A percentile compares a stretch with the other conserved stretches of the same genome.
phyloP scores from a whole-genome alignment of 2,113 vertebrate genomes.

The Misgurnus anguillicaudatus region DNA sequence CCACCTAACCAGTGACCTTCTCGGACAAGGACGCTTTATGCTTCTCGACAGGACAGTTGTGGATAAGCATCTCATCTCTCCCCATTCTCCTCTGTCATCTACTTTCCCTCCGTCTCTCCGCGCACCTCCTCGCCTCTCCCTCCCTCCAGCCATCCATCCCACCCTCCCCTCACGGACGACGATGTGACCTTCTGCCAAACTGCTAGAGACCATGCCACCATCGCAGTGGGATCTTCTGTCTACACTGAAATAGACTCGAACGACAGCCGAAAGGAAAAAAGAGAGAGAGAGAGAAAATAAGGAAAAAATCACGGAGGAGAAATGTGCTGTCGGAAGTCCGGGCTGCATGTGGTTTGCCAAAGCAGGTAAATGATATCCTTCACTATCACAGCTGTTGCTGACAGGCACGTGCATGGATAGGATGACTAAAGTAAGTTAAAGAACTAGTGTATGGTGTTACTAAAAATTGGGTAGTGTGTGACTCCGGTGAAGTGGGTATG shows the following conservation, averaged over 20 bases:
- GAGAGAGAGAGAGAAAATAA: constrained; percentile 24
- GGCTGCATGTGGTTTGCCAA: constrained; percentile 55
- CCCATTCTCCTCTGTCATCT: constrained; percentile 33
- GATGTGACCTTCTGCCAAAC: constrained; percentile 81
- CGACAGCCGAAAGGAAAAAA: constrained; percentile 66
- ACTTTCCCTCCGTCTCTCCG: constrained; percentile 56
- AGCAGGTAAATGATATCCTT: constrained; percentile 51
- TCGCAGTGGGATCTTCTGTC: constrained; percentile 71
- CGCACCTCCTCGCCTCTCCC: constrained; percentile 53
- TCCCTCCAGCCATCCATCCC: constrained; percentile 39
- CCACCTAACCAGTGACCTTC: not conserved
- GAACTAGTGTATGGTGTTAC: too few relatives aligned
- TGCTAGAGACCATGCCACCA: constrained; percentile 75
- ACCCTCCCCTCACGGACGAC: constrained; percentile 59
- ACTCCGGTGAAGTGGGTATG: not conserved
- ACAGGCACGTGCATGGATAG: not conserved
- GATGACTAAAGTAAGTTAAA: too few relatives aligned
- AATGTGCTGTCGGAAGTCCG: constrained; percentile 51
- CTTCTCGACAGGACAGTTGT: constrained; percentile 13
- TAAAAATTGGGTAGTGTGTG: not conserved
- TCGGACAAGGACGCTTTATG: constrained; percentile 18
- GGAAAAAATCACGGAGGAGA: constrained; percentile 45
- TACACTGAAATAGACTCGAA: constrained; percentile 80
- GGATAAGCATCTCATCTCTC: constrained; percentile 11
- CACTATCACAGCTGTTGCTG: constrained; percentile 32